phyloP scores from a whole-genome alignment of 2,888 invertebrate genomes.

The Ctenicera cuprea region DNA sequence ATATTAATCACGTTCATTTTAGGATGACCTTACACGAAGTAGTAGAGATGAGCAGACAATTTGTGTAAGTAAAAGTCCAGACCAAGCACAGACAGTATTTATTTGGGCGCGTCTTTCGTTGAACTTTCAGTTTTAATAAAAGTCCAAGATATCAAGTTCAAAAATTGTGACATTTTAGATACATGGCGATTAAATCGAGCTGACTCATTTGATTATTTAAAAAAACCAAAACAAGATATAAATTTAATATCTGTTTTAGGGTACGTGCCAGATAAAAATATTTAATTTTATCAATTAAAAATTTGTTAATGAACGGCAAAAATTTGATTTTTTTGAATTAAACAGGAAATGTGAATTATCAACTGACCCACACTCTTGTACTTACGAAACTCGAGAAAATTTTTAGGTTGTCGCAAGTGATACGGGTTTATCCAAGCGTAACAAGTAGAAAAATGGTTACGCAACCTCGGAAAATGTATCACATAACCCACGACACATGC shows the following conservation, averaged over 20 bases:
- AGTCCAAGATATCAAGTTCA: slow-evolving; percentile 9
- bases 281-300: no score
- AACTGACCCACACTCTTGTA: background rate
- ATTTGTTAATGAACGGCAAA: no score
- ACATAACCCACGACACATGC: slow-evolving; percentile 20
- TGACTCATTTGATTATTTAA: background rate
- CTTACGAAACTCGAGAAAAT: slow-evolving; percentile 13
- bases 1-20: background rate
- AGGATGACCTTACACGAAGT: background rate
- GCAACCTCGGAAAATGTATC: slow-evolving; percentile 27
- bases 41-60: background rate
- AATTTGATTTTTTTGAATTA: no score
- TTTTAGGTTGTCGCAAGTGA: slow-evolving; percentile 19
- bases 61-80: background rate
- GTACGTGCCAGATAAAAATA: no score
- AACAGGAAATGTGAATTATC: no score
- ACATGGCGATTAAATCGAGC: background rate
- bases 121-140: slow-evolving; percentile 5
- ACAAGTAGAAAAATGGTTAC: slow-evolving; percentile 27
- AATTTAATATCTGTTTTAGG: no score
- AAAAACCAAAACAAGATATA: no score
- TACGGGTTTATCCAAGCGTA: slow-evolving; percentile 28
- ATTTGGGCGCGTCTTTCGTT: background rate
- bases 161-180: background rate
- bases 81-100: background rate